These are phyloP conservation scores for Fragum whitleyi DNA, from an alignment of 2,888 invertebrate genomes.

Conservation along the genomic window DNA sequence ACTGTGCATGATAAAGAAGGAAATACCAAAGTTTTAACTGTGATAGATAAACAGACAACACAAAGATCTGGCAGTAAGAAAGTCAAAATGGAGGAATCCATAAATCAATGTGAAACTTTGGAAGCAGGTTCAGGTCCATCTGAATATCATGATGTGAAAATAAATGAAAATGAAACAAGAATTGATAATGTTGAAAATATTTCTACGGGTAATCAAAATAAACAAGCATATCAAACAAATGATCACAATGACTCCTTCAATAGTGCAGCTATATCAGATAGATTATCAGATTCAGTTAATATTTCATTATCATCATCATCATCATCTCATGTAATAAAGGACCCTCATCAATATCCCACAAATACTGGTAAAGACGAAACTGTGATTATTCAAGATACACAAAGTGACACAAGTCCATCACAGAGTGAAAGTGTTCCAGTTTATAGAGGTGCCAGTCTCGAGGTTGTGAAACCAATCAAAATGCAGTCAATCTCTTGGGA, in stretches of 20 bases:
- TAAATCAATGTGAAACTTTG: not conserved
- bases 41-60: conserved; percentile 52
- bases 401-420: not conserved
- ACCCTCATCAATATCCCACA: not conserved
- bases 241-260: not conserved
- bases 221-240: conserved; percentile 10
- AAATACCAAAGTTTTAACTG: conserved; percentile 36
- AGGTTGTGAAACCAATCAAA: conserved; percentile 41
- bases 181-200: not conserved
- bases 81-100: not conserved
- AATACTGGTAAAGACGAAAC: not conserved
- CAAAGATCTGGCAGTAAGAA: conserved; percentile 25
- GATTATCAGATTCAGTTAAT: not conserved
- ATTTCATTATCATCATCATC: not conserved
- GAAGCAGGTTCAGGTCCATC: not conserved
- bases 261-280: conserved; percentile 5
- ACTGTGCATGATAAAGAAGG: conserved; percentile 45
- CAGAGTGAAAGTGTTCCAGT: not conserved
- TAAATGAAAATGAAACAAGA: not conserved
- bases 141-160: not conserved
- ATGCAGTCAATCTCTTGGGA: conserved; percentile 53
- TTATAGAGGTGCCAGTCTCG: not conserved
- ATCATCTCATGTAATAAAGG: not conserved
- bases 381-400: not conserved
- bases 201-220: conserved; percentile 8